These are phyloP conservation scores for Poecilia wingei DNA, from an alignment of 2,797 vertebrate species.

Conservation along the genomic window DNA sequence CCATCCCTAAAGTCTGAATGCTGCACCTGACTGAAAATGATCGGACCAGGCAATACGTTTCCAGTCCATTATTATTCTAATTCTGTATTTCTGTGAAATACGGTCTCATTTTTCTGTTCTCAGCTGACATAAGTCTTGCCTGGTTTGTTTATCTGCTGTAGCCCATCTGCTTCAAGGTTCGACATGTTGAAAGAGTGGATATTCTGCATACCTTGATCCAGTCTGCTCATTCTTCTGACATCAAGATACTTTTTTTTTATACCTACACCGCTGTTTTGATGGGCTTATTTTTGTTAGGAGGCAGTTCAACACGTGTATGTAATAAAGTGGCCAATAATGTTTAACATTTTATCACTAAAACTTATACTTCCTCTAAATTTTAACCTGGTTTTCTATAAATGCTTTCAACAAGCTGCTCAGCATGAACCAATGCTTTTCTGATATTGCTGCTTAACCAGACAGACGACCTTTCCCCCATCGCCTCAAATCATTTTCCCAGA, in stretches of 20 bases:
- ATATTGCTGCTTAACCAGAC: conserved; percentile 64
- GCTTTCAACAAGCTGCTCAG: conserved; percentile 25
- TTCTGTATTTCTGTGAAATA: background rate
- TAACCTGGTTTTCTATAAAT: background rate
- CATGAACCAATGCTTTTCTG: conserved; percentile 46
- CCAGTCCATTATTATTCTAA: background rate
- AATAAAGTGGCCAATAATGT: background rate
- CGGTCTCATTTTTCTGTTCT: background rate
- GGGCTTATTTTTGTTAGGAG: background rate
- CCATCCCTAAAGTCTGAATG: background rate
- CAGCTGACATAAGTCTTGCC: background rate
- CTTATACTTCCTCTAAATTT: background rate
- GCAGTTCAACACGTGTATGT: background rate
- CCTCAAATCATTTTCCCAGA: conserved; percentile 51
- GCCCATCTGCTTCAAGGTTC: too few relatives aligned
- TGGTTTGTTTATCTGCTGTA: background rate
- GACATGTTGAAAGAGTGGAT: background rate
- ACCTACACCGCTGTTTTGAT: background rate
- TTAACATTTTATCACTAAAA: conserved; percentile 5
- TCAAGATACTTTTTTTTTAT: background rate
- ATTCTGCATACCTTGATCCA: background rate
- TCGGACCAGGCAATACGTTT: background rate
- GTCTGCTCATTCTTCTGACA: background rate
- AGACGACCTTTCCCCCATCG: conserved; percentile 54
- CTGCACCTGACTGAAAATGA: background rate